Conservation (phyloP, 2,113 vertebrate species). For the Oenanthe melanoleuca region DNA sequence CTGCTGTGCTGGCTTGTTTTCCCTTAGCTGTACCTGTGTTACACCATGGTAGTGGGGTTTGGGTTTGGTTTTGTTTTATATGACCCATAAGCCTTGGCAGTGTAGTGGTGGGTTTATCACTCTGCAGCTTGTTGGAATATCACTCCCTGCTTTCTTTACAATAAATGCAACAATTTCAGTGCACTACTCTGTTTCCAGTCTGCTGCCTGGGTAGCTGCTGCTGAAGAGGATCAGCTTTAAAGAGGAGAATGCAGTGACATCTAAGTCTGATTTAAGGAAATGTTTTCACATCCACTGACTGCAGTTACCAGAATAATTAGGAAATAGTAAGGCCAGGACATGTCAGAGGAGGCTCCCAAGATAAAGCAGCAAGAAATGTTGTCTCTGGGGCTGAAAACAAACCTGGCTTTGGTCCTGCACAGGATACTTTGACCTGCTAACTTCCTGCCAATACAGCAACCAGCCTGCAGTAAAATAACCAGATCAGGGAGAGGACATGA, state of each 20-base stretch:
- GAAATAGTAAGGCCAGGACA: neutral
- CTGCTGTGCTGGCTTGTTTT: neutral
- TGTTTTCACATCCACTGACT: neutral
- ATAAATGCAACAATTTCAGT: neutral
- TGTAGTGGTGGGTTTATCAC: neutral
- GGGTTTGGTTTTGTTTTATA: neutral
- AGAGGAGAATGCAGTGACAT: neutral
- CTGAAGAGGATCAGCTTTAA: neutral
- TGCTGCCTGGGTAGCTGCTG: neutral
- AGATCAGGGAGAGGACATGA: neutral
- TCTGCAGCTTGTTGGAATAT: neutral
- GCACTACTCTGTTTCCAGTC: neutral
- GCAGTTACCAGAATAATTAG: neutral
- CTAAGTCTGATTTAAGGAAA: neutral
- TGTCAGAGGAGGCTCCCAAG: neutral
- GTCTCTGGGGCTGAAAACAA: neutral
- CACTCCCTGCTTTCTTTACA: neutral
- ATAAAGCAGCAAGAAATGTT: neutral
- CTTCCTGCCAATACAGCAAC: neutral
- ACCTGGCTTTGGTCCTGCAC: neutral
- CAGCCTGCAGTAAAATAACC: neutral
- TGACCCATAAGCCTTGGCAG: neutral
- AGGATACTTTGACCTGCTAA: neutral
- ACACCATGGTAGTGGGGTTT: accelerated
- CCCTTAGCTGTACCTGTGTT: neutral